Conservation (phyloP, 2,888 invertebrate species). For the Mesorhabditis sp. region DNA sequence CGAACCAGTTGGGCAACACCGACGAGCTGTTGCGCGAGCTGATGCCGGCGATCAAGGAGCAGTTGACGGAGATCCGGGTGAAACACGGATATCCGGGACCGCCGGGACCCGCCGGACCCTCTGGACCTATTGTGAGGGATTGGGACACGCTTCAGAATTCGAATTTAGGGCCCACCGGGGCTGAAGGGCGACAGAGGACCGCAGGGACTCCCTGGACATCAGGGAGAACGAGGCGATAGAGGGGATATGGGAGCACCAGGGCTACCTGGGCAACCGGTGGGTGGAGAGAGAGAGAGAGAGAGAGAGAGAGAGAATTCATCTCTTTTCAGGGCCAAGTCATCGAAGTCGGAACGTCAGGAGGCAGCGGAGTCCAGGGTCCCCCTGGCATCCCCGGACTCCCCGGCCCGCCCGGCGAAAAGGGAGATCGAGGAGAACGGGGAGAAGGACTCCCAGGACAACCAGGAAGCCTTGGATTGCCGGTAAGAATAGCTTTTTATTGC, state of each 20-base stretch:
- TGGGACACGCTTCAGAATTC: background rate
- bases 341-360: constrained; percentile 8
- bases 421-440: constrained; percentile 29
- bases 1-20: constrained; percentile 10
- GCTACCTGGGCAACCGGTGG: constrained; percentile 43
- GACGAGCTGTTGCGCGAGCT: constrained; percentile 27
- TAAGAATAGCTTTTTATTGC: background rate
- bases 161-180: background rate
- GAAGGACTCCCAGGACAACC: constrained; percentile 42
- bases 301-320: too few relatives aligned
- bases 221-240: constrained; percentile 52
- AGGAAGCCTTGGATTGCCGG: constrained; percentile 47
- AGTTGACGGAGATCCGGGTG: constrained; percentile 28
- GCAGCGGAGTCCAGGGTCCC: background rate
- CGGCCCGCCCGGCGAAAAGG: constrained; percentile 32
- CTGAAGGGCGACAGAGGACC: constrained; percentile 38
- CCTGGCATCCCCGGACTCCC: background rate
- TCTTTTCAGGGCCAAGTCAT: constrained; percentile 17
- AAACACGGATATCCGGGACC: constrained; percentile 34
- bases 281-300: background rate
- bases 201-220: constrained; percentile 50
- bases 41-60: constrained; percentile 32
- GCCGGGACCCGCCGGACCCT: constrained; percentile 36
- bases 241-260: constrained; percentile 55
- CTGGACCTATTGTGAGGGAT: constrained; percentile 19